Conservation (phyloP, 2,113 vertebrate genomes). For the Cyprinodon brontotheroides region DNA sequence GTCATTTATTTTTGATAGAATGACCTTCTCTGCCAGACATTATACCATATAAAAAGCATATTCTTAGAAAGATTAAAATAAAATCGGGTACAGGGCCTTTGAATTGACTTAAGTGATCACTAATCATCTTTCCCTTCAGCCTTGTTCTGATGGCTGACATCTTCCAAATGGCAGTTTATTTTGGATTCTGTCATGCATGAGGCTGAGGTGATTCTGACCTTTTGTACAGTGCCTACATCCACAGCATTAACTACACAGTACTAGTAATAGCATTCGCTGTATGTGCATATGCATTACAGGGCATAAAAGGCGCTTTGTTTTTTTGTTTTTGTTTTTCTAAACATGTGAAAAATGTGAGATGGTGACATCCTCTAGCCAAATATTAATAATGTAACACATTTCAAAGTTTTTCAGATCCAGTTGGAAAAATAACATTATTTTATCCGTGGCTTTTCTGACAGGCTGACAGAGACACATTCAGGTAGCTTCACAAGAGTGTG, state of each 20-base stretch:
- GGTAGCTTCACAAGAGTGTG: constrained; percentile 35
- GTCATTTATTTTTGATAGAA: no score
- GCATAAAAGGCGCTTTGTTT: background rate
- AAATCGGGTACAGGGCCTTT: no score
- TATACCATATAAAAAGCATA: no score
- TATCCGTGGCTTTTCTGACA: constrained; percentile 73
- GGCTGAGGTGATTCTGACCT: background rate
- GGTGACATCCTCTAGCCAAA: constrained; percentile 61
- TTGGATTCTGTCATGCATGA: background rate
- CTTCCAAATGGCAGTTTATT: background rate
- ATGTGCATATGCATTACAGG: background rate
- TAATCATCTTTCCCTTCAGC: constrained; percentile 2
- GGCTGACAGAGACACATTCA: constrained; percentile 65
- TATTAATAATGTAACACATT: constrained; percentile 70
- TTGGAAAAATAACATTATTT: constrained; percentile 64
- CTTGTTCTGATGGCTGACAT: constrained; percentile 4
- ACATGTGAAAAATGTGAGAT: constrained; percentile 16
- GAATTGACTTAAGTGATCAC: background rate
- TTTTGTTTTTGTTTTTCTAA: no score
- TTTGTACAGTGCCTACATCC: background rate
- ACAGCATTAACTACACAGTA: background rate
- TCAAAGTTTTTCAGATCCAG: constrained; percentile 65
- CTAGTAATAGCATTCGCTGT: background rate
- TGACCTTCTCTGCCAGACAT: no score
- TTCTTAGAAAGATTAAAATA: no score